A percentile compares a stretch with the other conserved stretches of the same genome.
phyloP scores from a whole-genome alignment of 2,797 vertebrate genomes.

The Centroberyx gerrardi region DNA sequence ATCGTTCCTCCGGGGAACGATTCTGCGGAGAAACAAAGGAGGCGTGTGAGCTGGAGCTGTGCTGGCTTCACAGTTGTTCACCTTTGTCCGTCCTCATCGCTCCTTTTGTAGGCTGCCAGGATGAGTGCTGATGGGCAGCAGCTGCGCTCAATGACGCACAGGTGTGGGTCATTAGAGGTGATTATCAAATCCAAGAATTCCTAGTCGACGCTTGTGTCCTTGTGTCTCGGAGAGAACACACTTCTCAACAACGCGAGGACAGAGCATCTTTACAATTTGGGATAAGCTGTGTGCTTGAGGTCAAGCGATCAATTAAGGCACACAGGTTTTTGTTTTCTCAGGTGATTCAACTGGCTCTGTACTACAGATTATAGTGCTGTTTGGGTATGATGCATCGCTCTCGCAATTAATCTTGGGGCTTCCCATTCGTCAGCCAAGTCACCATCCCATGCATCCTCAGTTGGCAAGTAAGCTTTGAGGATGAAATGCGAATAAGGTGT shows the following conservation, averaged over 20 bases:
- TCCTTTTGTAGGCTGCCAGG: conserved; percentile 16
- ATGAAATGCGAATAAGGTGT: too few species aligned
- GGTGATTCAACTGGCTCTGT: not conserved
- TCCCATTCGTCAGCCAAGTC: too few species aligned
- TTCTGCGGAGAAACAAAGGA: conserved; percentile 22
- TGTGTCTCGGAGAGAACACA: conserved; percentile 11
- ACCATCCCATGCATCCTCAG: too few species aligned
- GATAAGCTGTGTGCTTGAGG: not conserved
- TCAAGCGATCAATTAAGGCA: not conserved
- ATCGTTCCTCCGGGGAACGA: too few species aligned
- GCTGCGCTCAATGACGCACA: conserved; percentile 41
- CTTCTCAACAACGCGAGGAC: not conserved
- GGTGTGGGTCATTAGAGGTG: conserved; percentile 47
- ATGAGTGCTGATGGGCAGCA: conserved; percentile 49
- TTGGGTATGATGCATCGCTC: too few species aligned
- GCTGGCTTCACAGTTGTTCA: conserved; percentile 57
- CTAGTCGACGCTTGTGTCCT: not conserved
- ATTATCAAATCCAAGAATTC: conserved; percentile 35
- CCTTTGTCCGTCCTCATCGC: conserved; percentile 52
- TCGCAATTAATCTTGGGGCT: too few species aligned
- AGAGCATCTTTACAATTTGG: not conserved
- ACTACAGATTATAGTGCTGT: too few species aligned
- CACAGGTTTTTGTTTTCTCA: not conserved
- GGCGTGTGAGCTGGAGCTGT: conserved; percentile 8
- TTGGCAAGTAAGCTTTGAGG: too few species aligned